Evolutionary conservation across 2,888 invertebrate genomes (phyloP), one percentile per base, ranked within the genome.

Genomic region (Diarsia mendica): DNA sequence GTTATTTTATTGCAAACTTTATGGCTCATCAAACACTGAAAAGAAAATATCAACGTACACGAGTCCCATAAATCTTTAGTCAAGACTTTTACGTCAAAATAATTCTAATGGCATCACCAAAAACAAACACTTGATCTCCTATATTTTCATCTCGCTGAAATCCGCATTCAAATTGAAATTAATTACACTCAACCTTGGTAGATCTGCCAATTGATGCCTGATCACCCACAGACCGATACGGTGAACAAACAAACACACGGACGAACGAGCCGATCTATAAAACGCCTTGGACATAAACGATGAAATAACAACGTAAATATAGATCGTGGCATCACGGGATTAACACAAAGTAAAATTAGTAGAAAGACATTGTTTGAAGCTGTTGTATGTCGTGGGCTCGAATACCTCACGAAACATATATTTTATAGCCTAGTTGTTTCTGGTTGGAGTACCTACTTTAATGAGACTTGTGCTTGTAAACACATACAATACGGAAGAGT

Each of bases 191-290:
- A 70, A 82, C 88, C 89, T 88, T 87, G 85, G 80, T 85, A 28
- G 69, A 81, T 77, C 80, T 82, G 88, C 80, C 86, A 84, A 88
- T 80, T 79, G 53, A 66, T 70, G 65, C 69, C 60, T 51, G 55
- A 83, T 79, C 83, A 72, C 63, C 68, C 72, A 67, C 72, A 70
- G 78, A 77, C 82, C 84, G 87, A 71, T 75, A 77, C 78, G 75
- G 75, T 64, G 70, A 53, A 77, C 82, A 83, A 85, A 86, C 82
- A 88, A 89, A 88, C 87, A 86, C 58, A 79, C 82, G 58, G 65
- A 46, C 68, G 68, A 46, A 74, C 53, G 77, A 77, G 79, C 67
- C 69, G 72, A 79, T 79, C 83, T 87, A 80, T 85, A 78, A 83
- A 85, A 78, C 68, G 72, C 58, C 80, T 80, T 67, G 75, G 85